Percentiles rank a stretch among this genome's conserved stretches.
Conservation (phyloP, 2,888 invertebrate genomes). For the Oegoconia quadripuncta region DNA sequence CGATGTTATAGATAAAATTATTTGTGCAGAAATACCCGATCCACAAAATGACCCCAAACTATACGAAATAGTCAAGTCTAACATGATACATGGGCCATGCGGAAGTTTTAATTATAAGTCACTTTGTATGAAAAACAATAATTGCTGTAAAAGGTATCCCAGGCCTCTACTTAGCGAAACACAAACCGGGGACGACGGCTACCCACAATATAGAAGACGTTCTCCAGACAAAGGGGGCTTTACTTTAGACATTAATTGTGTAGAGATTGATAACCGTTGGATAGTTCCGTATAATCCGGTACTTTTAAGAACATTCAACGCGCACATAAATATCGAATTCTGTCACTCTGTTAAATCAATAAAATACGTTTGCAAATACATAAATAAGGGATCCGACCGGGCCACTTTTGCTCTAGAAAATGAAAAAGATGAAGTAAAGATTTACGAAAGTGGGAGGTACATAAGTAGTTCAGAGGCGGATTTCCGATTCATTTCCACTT, state of each 20-base stretch:
- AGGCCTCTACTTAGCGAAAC: conserved; percentile 7
- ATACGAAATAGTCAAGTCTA: conserved; percentile 4
- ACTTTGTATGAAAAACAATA: conserved; percentile 15
- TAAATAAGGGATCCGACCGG: conserved; percentile 9
- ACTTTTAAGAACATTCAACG: conserved; percentile 15
- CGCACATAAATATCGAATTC: conserved; percentile 17
- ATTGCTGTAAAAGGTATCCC: conserved; percentile 14
- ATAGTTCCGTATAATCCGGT: conserved; percentile 21
- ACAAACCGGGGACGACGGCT: conserved; percentile 5
- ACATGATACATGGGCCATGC: conserved; percentile 21
- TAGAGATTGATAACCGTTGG: conserved; percentile 29
- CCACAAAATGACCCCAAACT: conserved; percentile 11
- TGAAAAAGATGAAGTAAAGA: conserved; percentile 22
- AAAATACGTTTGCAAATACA: conserved; percentile 16
- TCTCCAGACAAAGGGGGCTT: not conserved
- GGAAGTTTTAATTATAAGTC: conserved; percentile 11
- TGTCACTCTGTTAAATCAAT: conserved; percentile 18
- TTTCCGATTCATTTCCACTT: too few relatives aligned
- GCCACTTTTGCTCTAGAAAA: conserved; percentile 6
- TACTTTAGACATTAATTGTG: not conserved
- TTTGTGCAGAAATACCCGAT: conserved; percentile 33
- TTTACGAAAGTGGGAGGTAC: conserved; percentile 18
- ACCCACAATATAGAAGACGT: conserved; percentile 6
- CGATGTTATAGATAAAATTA: conserved; percentile 35
- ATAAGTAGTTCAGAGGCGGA: conserved; percentile 23